phyloP scores from a whole-genome alignment of 2,797 vertebrate genomes.

The Halcyon chelicuti region DNA sequence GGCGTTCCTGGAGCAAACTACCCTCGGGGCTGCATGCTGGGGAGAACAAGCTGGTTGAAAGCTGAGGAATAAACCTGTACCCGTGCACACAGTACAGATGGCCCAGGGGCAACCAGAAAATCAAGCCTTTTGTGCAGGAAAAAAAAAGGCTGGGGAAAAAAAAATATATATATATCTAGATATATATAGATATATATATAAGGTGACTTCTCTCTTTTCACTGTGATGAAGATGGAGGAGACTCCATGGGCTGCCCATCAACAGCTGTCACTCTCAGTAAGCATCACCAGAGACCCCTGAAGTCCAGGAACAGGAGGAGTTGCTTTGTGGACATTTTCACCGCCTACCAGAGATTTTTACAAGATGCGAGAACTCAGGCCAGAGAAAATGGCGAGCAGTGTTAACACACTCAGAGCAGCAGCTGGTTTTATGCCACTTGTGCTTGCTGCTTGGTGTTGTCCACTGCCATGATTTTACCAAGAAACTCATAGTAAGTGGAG shows the following conservation, averaged over 20 bases:
- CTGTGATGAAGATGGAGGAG: neutral
- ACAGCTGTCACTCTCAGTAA: neutral
- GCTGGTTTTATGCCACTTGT: neutral
- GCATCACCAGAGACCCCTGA: neutral
- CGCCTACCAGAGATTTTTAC: neutral
- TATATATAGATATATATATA: neutral
- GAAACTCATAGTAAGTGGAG: neutral
- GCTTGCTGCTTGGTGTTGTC: neutral
- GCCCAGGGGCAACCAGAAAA: neutral
- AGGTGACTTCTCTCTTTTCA: neutral
- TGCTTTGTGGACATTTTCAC: neutral
- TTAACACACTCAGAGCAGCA: neutral
- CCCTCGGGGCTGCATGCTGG: accelerated
- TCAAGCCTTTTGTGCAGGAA: neutral
- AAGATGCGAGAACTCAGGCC: neutral
- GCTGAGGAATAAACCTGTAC: neutral
- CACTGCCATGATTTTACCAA: neutral
- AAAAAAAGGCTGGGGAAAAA: neutral
- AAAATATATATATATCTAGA: too few species aligned
- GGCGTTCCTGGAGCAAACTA: neutral
- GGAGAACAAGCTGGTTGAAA: neutral
- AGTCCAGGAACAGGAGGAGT: neutral
- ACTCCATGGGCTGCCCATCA: neutral
- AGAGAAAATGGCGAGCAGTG: neutral
- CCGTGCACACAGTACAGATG: neutral